Evolutionary conservation across 2,113 vertebrate genomes (phyloP), one percentile per base, ranked within the genome.

Genomic region (Odontophorus gujanensis): DNA sequence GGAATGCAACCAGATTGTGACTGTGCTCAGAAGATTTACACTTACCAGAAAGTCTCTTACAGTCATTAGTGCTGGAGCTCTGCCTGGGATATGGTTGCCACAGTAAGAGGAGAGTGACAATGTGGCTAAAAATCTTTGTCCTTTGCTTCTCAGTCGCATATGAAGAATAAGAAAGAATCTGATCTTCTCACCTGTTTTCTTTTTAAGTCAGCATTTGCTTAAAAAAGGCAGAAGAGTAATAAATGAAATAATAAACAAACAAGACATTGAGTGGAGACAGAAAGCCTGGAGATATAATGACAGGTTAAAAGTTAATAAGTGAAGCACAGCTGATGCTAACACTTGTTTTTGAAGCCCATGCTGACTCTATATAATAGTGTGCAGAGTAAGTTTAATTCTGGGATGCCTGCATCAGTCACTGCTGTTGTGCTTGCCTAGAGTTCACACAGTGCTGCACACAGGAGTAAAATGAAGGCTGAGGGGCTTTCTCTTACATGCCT

Each of bases 31-130:
- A 34, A 63, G 69, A 91, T 81, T 88, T 78, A 72, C 36, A 61
- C 75, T 95, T 81, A 75, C 25, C 65, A 91, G 94, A 78, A 75
- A 94, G 42, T 47, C 43, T 85, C 50, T 66, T 79, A 65, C 40
- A 42, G 48, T 68, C 42, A 30, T 57, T 5, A 74, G 28, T 32
- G 36, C 53, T 90, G 82, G 73, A 83, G 9, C 12, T 81, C 24
- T 85, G 85, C 87, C 82, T 93, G 47, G 7, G 20, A 6, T 58
- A 58, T 63, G 38, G 43, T 28, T 92, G 81, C 74, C 81, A 87
- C 51, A 51, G 8, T n/a, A 9, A 21, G 10, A 68, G n/a, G 17
- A 90, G 38, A 13, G 25, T 63, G 61, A 58, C 24, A 87, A 50
- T 17, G 9, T 62, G 48, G 16, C 45, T 85, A 78, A 90, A 92